Evolutionary conservation across 2,888 invertebrate genomes (phyloP).

Genomic region (Oscheius sp.): DNA sequence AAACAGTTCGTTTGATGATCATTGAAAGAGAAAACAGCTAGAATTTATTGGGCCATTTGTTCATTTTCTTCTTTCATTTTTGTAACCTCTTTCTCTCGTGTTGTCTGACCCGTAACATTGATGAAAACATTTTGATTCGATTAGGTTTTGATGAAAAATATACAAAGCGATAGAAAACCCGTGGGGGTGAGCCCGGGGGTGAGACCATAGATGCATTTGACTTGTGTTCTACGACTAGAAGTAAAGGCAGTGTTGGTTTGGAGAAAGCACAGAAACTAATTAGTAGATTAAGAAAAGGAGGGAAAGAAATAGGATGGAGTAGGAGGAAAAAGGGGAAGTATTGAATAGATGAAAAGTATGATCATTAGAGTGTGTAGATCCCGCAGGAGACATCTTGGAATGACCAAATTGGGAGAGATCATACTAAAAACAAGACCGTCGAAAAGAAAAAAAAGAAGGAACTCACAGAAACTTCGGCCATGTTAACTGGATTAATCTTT

Average conservation of each 20-base stretch:
- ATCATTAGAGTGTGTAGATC: background rate
- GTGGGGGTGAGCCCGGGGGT: conserved; percentile 3
- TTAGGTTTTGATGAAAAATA: conserved; percentile 1
- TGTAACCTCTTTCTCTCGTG: background rate
- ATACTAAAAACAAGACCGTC: background rate
- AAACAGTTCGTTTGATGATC: too few species aligned
- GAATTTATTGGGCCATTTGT: too few species aligned
- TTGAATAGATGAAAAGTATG: background rate
- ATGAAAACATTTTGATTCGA: conserved; percentile 23
- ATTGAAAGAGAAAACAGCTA: too few species aligned
- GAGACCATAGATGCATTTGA: conserved; percentile 4
- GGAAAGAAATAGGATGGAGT: background rate
- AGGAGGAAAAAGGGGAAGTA: background rate
- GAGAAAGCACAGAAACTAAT: background rate
- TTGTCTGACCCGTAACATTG: background rate
- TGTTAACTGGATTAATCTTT: conserved; percentile 55
- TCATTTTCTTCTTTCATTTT: too few species aligned
- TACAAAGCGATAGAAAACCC: conserved; percentile 7
- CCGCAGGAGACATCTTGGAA: background rate
- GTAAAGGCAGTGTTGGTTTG: conserved; percentile 6
- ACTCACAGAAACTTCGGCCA: conserved; percentile 17
- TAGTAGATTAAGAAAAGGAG: background rate
- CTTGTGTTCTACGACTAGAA: conserved; percentile 3
- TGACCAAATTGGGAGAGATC: background rate
- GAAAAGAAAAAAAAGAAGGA: too few species aligned